phyloP scores from a whole-genome alignment of 2,797 vertebrate species.

The Pristis pectinata region DNA sequence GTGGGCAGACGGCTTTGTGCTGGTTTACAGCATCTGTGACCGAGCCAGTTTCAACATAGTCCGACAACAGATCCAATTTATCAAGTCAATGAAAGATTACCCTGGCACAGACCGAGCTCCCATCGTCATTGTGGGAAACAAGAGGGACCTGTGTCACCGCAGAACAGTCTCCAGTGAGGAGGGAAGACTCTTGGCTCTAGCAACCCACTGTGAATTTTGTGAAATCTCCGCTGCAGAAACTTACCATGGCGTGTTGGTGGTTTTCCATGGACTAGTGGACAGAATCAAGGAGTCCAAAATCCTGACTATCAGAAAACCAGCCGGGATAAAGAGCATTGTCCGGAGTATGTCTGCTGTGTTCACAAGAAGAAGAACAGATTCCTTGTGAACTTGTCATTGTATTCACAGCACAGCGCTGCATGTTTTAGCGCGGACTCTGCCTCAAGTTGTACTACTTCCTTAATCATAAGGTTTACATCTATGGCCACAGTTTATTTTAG shows the following conservation, averaged over 20 bases:
- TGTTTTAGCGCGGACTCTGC: background rate
- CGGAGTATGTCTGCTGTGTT: slow-evolving; percentile 68
- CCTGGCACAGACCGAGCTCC: slow-evolving; percentile 60
- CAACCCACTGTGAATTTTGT: slow-evolving; percentile 63
- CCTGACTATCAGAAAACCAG: slow-evolving; percentile 55
- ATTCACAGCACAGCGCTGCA: background rate
- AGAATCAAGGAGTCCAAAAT: slow-evolving; percentile 56
- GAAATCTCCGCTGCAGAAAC: slow-evolving; percentile 69
- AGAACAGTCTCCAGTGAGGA: slow-evolving; percentile 65
- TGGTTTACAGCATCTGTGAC: slow-evolving; percentile 70
- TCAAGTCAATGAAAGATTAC: slow-evolving; percentile 60
- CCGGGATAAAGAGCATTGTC: slow-evolving; percentile 63
- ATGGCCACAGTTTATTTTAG: background rate
- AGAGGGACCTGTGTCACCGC: slow-evolving; percentile 61
- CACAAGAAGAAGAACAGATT: slow-evolving; percentile 61
- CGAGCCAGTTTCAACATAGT: slow-evolving; percentile 63
- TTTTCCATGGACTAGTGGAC: slow-evolving; percentile 62
- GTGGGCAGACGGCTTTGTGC: slow-evolving; percentile 67
- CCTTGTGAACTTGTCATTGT: slow-evolving; percentile 49
- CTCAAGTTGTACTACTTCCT: too few relatives aligned
- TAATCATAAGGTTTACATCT: background rate
- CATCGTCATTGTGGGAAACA: slow-evolving; percentile 68
- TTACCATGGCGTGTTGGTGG: slow-evolving; percentile 64
- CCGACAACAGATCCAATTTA: slow-evolving; percentile 57
- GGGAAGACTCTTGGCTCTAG: slow-evolving; percentile 62